Base-by-base conservation (phyloP, 2,888 invertebrate species). In the Drosophila acutilabella region DNA sequence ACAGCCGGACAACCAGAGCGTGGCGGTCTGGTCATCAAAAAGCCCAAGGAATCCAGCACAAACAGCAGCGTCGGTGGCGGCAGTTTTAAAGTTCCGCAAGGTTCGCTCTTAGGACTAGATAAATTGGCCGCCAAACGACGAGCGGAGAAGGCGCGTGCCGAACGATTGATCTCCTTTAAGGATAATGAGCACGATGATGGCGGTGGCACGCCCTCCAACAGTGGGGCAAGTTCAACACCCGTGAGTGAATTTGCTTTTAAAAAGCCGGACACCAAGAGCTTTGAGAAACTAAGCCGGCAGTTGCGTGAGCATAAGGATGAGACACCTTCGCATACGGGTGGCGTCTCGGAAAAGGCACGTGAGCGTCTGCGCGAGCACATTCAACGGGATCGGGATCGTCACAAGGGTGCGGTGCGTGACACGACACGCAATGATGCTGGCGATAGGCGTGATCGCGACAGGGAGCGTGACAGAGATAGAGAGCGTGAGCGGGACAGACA, bases 281-380 rank as follows among this genome's bases (percentile, higher is more conserved):
- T 89, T 48, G 91, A 92, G 33, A 92, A 91, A 64, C 59, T 92
- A 2, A 91, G 87, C 36, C 86, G 96, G 50, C 95, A 96, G 91
- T 97, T 98, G 89, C 94, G 98, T 51, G 94, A 95, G 52, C 94
- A 95, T 11, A 94, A 95, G 81, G 96, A 96, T 85, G 98, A 99
- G 93, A 98, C 98, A 0, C 99, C 99, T 0, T 97, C 98, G 0
- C 95, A 98, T 89, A 98, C 98, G 0, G 98, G 98, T 4, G 98
- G 98, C 5, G 96, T 98, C 20, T 96, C 96, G 30, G 95, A 95
- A 62, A 81, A 90, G 48, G 92, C 92, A 0, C 93, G 95, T 62
- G 95, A 95, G 81, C 94, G 96, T 48, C 93, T 97, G 88, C 92
- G 95, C 36, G 95, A 96, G 86, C 93, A 96, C 71, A 93, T 95